Evolutionary conservation across 2,113 vertebrate genomes (phyloP), one percentile per base, ranked within the genome.

Genomic region (Nycticebus coucang): DNA sequence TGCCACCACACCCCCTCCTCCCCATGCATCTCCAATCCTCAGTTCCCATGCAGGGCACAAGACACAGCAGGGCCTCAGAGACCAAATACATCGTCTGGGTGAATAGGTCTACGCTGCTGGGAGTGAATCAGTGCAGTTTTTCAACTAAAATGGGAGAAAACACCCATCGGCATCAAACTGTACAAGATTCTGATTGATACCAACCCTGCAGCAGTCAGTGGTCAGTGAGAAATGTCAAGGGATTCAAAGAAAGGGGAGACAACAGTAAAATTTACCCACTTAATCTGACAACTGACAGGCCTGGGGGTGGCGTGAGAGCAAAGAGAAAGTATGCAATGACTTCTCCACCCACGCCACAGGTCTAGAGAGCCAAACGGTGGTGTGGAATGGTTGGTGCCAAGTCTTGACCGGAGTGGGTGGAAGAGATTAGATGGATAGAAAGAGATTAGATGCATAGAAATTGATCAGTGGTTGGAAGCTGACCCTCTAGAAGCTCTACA

Each of bases 11-110:
- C 45, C 45, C 45, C 15, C 7, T 66, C 33, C 17, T 26, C 21
- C 4, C 26, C 4, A 4, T 4, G 26, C 4, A 4, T 4, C 11
- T 57, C 59, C 9, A 5, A 19, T 41, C 57, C 60, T 78, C 22
- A 8, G n/a, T 45, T 28, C 53, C 2, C 0, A 4, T 5, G 28
- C 4, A 4, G 62, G n/a, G 30, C 18, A 2, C 0, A 0, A 26
- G 72, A 53, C 19, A 21, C 0, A 11, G 33, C 33, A 10, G 69
- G 55, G 60, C 21, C 69, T 81, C 68, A 30, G 72, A 35, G 37
- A 60, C 41, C 11, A 7, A 75, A 50, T 0, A n/a, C 53, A 19
- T 2, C 4, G 37, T 2, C 4, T 24, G 22, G 8, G 45, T 13
- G 15, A 60, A n/a, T 2, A 30, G 28, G 59, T 87, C 45, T 37